Evolutionary conservation across 2,113 vertebrate genomes (phyloP).

Genomic region (Solenodon paradoxus): DNA sequence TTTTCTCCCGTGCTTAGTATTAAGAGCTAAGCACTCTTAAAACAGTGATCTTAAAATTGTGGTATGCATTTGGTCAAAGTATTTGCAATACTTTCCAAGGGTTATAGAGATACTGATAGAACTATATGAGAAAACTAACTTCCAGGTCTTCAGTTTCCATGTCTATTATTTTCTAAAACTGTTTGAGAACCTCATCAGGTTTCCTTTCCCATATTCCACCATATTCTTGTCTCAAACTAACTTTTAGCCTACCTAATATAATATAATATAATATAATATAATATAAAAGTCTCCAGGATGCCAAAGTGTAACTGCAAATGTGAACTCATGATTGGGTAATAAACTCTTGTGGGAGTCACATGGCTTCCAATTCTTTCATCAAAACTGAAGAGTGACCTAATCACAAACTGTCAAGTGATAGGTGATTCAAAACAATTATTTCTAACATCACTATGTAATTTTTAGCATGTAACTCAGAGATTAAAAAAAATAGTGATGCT

Average conservation of each 20-base stretch:
- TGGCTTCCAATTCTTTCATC: not conserved
- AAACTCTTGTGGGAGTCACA: not conserved
- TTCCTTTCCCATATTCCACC: not conserved
- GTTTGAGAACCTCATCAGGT: not conserved
- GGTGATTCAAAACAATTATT: conserved; percentile 14
- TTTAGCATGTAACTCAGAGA: not conserved
- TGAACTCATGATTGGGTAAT: not conserved
- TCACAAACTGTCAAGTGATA: not conserved
- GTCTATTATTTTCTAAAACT: not conserved
- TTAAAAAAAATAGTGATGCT: conserved; percentile 25
- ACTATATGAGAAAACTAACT: not conserved
- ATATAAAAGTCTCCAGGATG: not conserved
- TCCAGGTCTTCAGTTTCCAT: not conserved
- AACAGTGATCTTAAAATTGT: not conserved
- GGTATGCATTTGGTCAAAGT: not conserved
- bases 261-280: no score
- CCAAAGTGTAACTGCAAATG: not conserved
- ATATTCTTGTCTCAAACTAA: not conserved
- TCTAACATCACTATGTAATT: conserved; percentile 7
- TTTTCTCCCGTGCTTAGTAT: not conserved
- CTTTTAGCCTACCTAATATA: not conserved
- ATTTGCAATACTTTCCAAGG: not conserved
- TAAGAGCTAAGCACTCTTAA: not conserved
- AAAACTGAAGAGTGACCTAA: conserved; percentile 9
- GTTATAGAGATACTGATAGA: not conserved